phyloP scores from a whole-genome alignment of 2,797 vertebrate species.

The Vespertilio murinus region DNA sequence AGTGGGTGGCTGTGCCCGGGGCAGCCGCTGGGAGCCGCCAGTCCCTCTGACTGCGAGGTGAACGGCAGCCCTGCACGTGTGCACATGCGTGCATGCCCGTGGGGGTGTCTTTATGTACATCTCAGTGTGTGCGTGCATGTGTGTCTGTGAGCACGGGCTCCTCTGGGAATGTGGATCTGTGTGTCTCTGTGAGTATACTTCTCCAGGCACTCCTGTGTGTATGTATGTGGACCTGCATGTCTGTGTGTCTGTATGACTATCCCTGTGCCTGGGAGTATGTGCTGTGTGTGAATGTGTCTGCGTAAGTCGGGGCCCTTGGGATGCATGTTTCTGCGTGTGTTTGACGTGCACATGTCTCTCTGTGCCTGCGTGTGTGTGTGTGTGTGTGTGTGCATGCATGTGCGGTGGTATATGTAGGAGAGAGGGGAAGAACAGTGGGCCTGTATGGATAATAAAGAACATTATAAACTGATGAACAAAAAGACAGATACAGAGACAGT shows the following conservation, averaged over 20 bases:
- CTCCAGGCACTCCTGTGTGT: not conserved
- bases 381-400: not conserved
- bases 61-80: not conserved
- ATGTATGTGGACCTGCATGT: not conserved
- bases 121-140: not conserved
- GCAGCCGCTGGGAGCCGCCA: not conserved
- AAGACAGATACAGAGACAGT: no score
- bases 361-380: not conserved
- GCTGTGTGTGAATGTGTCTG: not conserved
- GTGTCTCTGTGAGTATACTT: not conserved
- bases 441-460: no score
- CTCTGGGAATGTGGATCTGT: not conserved
- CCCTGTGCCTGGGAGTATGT: no score
- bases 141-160: not conserved
- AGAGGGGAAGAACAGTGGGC: not conserved
- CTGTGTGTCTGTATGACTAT: not conserved
- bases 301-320: not conserved
- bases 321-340: not conserved
- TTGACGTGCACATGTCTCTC: not conserved
- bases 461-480: no score
- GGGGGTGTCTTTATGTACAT: not conserved
- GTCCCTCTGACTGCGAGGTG: not conserved
- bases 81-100: fast-evolving
- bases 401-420: not conserved
- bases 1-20: not conserved